phyloP scores from a whole-genome alignment of 2,797 vertebrate species.

The Lagocephalus sceleratus region DNA sequence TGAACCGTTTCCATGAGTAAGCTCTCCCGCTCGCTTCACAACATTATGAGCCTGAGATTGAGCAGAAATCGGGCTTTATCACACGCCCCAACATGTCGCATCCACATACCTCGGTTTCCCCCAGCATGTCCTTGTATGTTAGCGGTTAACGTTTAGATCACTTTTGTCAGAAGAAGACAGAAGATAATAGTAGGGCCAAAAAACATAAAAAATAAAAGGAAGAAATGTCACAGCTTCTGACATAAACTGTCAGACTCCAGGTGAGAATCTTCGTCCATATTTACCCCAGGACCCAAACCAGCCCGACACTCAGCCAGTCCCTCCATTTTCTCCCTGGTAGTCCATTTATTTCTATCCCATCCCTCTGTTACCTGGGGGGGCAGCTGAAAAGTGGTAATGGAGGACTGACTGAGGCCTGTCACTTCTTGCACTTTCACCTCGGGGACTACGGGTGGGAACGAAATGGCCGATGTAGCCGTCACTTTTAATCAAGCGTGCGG shows the following conservation, averaged over 20 bases:
- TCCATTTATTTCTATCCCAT: slow-evolving; percentile 63
- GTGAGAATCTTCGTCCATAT: slow-evolving; percentile 1
- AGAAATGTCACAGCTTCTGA: slow-evolving; percentile 15
- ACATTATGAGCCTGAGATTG: slow-evolving; percentile 72
- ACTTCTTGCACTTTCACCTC: slow-evolving; percentile 77
- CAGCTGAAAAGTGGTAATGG: slow-evolving; percentile 77
- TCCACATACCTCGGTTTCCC: neutral
- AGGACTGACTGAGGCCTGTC: slow-evolving; percentile 76
- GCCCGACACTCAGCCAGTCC: slow-evolving; percentile 34
- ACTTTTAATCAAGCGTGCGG: slow-evolving; percentile 82
- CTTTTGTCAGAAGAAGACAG: slow-evolving; percentile 11
- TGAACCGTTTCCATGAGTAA: slow-evolving; percentile 80
- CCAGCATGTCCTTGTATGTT: too few species aligned
- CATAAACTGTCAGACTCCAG: neutral
- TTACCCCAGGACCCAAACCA: slow-evolving; percentile 9
- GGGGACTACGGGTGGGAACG: slow-evolving; percentile 75
- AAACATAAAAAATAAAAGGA: slow-evolving; percentile 9
- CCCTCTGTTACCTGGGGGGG: slow-evolving; percentile 67
- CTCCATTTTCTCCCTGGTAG: slow-evolving; percentile 39
- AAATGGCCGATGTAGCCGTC: slow-evolving; percentile 84
- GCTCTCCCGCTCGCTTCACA: slow-evolving; percentile 72
- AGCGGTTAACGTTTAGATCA: too few species aligned
- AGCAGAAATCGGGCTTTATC: slow-evolving; percentile 62
- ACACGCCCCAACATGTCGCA: neutral
- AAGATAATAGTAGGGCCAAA: too few species aligned